Evolutionary conservation across 2,113 vertebrate genomes (phyloP), one percentile per base, ranked within the genome.

Genomic region (Epinephelus lanceolatus): DNA sequence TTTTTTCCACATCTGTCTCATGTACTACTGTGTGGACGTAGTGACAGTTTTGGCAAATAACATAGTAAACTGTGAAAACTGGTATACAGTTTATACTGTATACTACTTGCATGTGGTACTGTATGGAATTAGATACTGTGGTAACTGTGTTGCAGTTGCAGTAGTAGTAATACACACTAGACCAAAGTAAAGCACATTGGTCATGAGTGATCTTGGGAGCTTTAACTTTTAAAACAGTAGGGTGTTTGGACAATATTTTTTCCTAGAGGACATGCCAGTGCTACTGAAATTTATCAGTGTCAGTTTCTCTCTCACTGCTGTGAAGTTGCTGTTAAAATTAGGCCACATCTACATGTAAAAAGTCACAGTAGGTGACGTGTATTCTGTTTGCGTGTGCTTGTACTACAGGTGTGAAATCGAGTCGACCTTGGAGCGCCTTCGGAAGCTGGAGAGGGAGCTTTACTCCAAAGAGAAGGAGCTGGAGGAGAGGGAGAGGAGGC

Each of bases 391-490:
- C 12, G 2, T 68, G 1, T 56, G 23, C 3, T 17, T 30, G 42
- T 19, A 21, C 57, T 21, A 12, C 93, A 99, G 98, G 96, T 99
- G 98, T 92, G 98, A 99, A 95, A 99, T 99, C n/a, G 98, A 99
- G 89, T 96, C 97, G 77, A 99, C 98, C 42, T 95, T 99, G 86
- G 98, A 99, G 87, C 96, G 98, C 71, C 96, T 99, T 86, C 97
- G 97, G 91, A 98, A 97, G 95, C 95, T 99, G 88, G 98, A 99
- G 94, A 96, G 97, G 81, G 98, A 99, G 92, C 95, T 99, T 91
- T 98, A 97, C 95, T 98, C 96, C 91, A 99, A 99, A 87, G 98
- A 99, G 92, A 97, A 99, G 89, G 98, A 99, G 84, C 94, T 99
- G 89, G 98, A 98, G 89, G 97, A 99, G 88, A 94, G 98, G 70